Evolutionary conservation across 2,888 invertebrate species (phyloP), one percentile per base, ranked within the genome.

Genomic region (Octonoba sinensis): DNA sequence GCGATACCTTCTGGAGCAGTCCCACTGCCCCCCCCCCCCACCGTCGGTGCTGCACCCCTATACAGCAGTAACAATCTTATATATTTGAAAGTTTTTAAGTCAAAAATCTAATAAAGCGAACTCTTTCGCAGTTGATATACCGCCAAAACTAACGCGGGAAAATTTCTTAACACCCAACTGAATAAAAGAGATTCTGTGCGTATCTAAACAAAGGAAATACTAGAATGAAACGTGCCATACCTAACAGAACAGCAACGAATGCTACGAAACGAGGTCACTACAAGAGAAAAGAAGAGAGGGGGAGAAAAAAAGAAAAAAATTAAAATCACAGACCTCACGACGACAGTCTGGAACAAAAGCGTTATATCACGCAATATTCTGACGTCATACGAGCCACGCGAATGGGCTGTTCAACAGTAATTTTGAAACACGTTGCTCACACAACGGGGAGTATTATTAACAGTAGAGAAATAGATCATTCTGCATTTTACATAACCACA

Each of bases 371-470:
- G 70, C 70, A 71, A 71, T 20, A 46, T 16, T 47, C 27, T 71
- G 59, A 71, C 70, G 70, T 71, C 70, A 71, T 22, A 18, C 20
- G 54, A 11, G 54, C 54, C 54, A 54, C 54, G 54, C 54, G 54
- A 54, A 56, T 69, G 47, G 57, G 27, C 70, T 47, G 59, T 71
- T 71, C 70, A 47, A 59, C 24, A 49, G 70, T 59, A 71, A 71
- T 71, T 71, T 71, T 59, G 59, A 71, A 71, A 18, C 15, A 15
- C 54, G 15, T 20, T 54, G 54, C 20, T 54, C n/a, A 36, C 36
- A 36, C 36, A 36, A 1, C 36, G 36, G 54, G 54, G 20, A 18
- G 18, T 6, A 8, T 16, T n/a, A 54, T 54, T 54, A 54, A 54
- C 36, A 36, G 36, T 36, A 36, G 36, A 36, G 36, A 54, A 54